A percentile compares a stretch with the other conserved stretches of the same genome.
Conservation (phyloP, 2,113 vertebrate species). For the Tylochromis polylepis region DNA sequence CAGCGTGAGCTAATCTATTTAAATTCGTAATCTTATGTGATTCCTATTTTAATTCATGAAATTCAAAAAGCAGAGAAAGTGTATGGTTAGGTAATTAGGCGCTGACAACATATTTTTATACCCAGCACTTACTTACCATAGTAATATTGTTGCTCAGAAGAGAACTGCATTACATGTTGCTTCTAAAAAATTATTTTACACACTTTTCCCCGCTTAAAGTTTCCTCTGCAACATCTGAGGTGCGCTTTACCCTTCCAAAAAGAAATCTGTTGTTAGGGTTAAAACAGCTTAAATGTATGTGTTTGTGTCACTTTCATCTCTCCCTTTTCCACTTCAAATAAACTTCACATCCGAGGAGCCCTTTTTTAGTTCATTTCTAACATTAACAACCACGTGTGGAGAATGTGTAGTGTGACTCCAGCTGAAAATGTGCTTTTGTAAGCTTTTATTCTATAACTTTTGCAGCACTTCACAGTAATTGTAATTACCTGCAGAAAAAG, state of each 20-base stretch:
- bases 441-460: neutral
- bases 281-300: neutral
- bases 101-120: neutral
- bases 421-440: neutral
- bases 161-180: neutral
- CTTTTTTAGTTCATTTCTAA: neutral
- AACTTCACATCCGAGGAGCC: neutral
- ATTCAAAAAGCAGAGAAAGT: neutral
- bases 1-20: neutral
- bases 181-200: neutral
- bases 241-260: neutral
- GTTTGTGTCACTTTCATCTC: neutral
- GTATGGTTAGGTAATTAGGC: neutral
- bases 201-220: neutral
- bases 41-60: neutral
- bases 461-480: neutral
- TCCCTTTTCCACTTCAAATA: neutral
- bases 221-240: neutral
- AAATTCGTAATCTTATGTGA: neutral
- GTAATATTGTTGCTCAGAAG: neutral
- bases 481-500: neutral
- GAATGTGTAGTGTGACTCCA: neutral
- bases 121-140: neutral
- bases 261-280: neutral
- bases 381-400: neutral